Evolutionary conservation across 1,140 invertebrate species (phyloP).

Genomic region (Phymorhynchus buccinoides): DNA sequence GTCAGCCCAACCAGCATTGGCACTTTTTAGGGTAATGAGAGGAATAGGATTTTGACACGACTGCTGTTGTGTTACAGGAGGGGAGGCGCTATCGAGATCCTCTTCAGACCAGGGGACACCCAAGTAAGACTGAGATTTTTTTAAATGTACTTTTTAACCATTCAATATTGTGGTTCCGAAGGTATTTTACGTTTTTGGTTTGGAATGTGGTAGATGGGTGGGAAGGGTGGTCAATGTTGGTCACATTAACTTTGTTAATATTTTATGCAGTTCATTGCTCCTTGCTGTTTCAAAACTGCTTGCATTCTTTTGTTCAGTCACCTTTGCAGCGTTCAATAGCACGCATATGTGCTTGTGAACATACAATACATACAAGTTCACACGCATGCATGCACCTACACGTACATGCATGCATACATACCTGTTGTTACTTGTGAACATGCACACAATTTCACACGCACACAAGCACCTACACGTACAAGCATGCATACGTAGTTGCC

Average conservation of each 20-base stretch:
- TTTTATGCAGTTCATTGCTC: background rate
- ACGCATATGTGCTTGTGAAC: too few relatives aligned
- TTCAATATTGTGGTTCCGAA: background rate
- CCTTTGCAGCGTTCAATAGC: too few relatives aligned
- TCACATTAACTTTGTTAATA: background rate
- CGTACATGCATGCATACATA: too few relatives aligned
- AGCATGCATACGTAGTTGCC: too few relatives aligned
- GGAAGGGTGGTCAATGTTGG: background rate
- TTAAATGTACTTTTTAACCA: background rate
- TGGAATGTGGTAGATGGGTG: background rate
- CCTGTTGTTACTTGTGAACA: too few relatives aligned
- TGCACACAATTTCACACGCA: too few relatives aligned
- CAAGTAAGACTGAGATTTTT: conserved; percentile 30
- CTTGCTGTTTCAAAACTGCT: background rate
- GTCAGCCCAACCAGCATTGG: too few relatives aligned
- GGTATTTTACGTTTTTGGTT: background rate
- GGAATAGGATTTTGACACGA: too few relatives aligned
- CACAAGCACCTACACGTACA: too few relatives aligned
- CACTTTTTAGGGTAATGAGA: too few relatives aligned
- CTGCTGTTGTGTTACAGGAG: conserved; percentile 40
- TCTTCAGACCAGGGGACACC: conserved; percentile 20
- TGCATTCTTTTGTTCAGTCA: background rate
- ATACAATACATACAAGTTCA: too few relatives aligned
- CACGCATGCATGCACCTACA: too few relatives aligned
- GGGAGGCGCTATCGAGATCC: conserved; percentile 37